Percentiles rank a stretch among this genome's conserved stretches.
Evolutionary conservation across 2,888 invertebrate genomes (phyloP).

Genomic region (Mantis religiosa): DNA sequence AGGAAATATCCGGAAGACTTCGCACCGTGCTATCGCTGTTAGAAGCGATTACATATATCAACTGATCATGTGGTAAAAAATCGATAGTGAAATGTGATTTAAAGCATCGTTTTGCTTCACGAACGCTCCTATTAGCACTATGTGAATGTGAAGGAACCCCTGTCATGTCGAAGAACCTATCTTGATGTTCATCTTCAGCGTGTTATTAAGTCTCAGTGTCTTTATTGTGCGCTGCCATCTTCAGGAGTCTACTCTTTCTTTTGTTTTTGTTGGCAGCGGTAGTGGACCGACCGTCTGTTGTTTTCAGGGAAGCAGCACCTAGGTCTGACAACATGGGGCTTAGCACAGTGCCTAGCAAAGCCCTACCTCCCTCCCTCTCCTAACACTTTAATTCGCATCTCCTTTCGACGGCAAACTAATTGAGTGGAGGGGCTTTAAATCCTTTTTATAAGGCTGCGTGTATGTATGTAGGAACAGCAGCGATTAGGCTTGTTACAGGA

Average conservation of each 20-base stretch:
- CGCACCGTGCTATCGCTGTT: too few species aligned
- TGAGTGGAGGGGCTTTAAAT: constrained; percentile 29
- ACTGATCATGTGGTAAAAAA: too few species aligned
- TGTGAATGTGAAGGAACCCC: neutral
- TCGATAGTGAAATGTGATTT: too few species aligned
- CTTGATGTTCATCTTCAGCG: neutral
- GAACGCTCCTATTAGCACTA: neutral
- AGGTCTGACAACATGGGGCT: constrained; percentile 11
- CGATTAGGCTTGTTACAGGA: constrained; percentile 34
- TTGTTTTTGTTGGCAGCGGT: neutral
- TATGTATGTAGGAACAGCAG: constrained; percentile 25
- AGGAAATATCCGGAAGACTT: too few species aligned
- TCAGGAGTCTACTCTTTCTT: neutral
- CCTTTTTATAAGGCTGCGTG: constrained; percentile 26
- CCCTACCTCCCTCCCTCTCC: neutral
- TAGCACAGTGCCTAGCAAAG: neutral
- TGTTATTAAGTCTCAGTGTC: constrained; percentile 21
- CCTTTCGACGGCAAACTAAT: constrained; percentile 28
- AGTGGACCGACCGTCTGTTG: constrained; percentile 2
- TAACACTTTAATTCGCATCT: constrained; percentile 26
- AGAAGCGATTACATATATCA: too few species aligned
- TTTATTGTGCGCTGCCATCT: neutral
- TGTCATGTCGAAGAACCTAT: neutral
- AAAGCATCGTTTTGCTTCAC: neutral
- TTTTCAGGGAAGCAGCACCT: neutral